Conservation (phyloP, 2,888 invertebrate species). For the Chloromyia formosa region DNA sequence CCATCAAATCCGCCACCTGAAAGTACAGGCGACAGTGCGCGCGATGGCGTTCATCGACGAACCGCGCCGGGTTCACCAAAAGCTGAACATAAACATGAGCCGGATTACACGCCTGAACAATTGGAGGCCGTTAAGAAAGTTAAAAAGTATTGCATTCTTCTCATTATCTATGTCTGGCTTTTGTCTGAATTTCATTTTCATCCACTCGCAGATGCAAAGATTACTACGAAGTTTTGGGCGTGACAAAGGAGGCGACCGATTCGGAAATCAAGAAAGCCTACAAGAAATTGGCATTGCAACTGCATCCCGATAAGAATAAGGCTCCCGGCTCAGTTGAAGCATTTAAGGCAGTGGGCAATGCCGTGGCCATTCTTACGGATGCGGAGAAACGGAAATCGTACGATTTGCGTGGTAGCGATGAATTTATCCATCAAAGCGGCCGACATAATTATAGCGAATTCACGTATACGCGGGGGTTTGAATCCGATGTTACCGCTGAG, state of each 20-base stretch:
- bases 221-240: conserved; percentile 80
- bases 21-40: conserved; percentile 56
- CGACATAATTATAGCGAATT: conserved; percentile 55
- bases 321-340: conserved; percentile 84
- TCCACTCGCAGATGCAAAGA: conserved; percentile 68
- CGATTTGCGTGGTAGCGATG: conserved; percentile 65
- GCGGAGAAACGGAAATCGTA: conserved; percentile 78
- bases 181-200: neutral
- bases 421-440: conserved; percentile 34
- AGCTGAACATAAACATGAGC: conserved; percentile 53
- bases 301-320: conserved; percentile 86
- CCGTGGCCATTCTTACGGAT: conserved; percentile 80
- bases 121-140: conserved; percentile 72
- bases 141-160: conserved; percentile 54
- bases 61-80: conserved; percentile 53
- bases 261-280: conserved; percentile 77
- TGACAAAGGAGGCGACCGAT: conserved; percentile 73
- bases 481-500: conserved; percentile 92
- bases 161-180: neutral
- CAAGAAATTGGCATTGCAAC: conserved; percentile 77
- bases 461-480: conserved; percentile 86
- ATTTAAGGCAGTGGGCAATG: conserved; percentile 85
- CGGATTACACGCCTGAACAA: conserved; percentile 79
- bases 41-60: conserved; percentile 58
- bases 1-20: conserved; percentile 57